A percentile compares a stretch with the other conserved stretches of the same genome.
Evolutionary conservation across 2,888 invertebrate genomes (phyloP).

Genomic region (Caenorhabditis sp.): DNA sequence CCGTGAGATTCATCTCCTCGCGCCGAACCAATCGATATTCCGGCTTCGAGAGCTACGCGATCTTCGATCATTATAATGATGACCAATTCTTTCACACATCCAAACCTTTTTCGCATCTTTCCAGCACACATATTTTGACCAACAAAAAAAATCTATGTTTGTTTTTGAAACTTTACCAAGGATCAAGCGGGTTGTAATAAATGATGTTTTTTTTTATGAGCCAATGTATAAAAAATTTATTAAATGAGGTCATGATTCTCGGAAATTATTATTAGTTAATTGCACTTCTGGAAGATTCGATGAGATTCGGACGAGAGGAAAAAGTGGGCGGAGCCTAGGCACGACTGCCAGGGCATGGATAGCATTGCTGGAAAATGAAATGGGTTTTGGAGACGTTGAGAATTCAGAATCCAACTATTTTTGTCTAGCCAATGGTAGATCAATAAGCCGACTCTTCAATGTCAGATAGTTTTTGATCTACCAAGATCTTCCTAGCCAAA

Average conservation of each 20-base stretch:
- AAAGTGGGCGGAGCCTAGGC: neutral
- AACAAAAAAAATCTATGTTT: slow-evolving; percentile 7
- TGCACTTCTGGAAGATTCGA: slow-evolving; percentile 23
- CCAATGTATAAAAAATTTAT: slow-evolving; percentile 3
- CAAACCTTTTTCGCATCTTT: slow-evolving; percentile 23
- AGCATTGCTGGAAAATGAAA: slow-evolving; percentile 76
- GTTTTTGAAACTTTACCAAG: neutral
- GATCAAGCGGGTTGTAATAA: neutral
- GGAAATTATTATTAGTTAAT: slow-evolving; percentile 27
- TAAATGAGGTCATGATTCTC: neutral
- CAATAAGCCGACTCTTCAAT: too few species aligned
- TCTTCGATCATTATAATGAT: slow-evolving; percentile 49
- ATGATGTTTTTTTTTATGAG: neutral
- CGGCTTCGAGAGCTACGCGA: slow-evolving; percentile 68
- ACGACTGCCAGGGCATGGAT: slow-evolving; percentile 73
- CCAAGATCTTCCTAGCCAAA: too few species aligned
- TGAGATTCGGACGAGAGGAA: neutral
- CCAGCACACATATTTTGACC: slow-evolving; percentile 6
- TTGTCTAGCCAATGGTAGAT: too few species aligned
- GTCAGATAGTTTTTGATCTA: too few species aligned
- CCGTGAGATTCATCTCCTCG: slow-evolving; percentile 92
- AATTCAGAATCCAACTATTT: neutral
- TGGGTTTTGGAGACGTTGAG: neutral
- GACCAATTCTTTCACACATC: slow-evolving; percentile 2
- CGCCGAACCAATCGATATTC: slow-evolving; percentile 85